phyloP scores from a whole-genome alignment of 2,113 vertebrate genomes.

The Orthochromis indermauri region DNA sequence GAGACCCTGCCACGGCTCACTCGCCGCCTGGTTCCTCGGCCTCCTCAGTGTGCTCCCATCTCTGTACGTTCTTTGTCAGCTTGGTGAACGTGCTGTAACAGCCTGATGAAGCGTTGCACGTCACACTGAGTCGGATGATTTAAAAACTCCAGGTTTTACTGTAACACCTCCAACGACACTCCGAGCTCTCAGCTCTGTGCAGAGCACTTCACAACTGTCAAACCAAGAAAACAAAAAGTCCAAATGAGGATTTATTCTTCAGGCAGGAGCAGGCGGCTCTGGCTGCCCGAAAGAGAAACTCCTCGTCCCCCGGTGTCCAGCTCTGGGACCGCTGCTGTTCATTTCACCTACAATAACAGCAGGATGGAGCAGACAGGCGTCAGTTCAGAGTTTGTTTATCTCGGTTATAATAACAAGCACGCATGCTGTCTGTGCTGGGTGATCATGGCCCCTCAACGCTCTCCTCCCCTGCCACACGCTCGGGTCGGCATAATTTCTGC shows the following conservation, averaged over 20 bases:
- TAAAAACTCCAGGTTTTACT: background rate
- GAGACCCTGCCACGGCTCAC: background rate
- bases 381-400: background rate
- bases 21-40: background rate
- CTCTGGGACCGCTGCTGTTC: background rate
- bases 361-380: background rate
- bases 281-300: background rate
- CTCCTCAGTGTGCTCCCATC: background rate
- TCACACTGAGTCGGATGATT: background rate
- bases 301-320: background rate
- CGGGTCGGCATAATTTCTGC: background rate
- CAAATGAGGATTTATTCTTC: background rate
- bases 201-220: background rate
- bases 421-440: background rate
- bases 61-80: fast-evolving
- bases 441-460: background rate
- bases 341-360: background rate
- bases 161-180: background rate
- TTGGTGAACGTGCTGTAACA: background rate
- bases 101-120: background rate
- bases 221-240: background rate
- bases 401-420: fast-evolving
- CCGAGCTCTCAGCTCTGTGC: background rate
- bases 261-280: background rate
- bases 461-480: background rate